Conservation (phyloP, 2,888 invertebrate species). For the Drosophila anomalata region DNA sequence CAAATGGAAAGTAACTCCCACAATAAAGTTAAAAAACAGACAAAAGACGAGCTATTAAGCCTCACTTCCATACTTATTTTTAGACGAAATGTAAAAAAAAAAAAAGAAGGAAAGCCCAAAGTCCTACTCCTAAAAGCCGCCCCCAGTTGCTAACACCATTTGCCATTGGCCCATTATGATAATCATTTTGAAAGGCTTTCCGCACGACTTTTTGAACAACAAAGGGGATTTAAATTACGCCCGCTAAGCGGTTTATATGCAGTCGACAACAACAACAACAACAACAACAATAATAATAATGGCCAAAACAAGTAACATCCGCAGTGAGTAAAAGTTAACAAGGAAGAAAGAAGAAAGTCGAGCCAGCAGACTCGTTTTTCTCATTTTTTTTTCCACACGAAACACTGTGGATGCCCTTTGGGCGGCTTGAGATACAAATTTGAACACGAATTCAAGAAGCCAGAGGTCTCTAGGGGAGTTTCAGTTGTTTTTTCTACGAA, state of each 20-base stretch:
- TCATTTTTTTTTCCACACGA: constrained; percentile 9
- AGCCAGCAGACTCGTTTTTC: neutral
- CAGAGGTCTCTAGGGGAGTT: too few species aligned
- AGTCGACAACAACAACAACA: constrained; percentile 26
- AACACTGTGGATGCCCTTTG: constrained; percentile 27
- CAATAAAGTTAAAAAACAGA: neutral
- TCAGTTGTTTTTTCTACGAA: too few species aligned
- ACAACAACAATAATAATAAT: constrained; percentile 14
- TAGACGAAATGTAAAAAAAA: neutral
- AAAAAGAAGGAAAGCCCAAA: neutral
- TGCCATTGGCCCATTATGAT: constrained; percentile 61
- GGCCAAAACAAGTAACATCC: constrained; percentile 36
- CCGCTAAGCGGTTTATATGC: constrained; percentile 74
- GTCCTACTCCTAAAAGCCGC: constrained; percentile 24
- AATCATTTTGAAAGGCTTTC: constrained; percentile 70
- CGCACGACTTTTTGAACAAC: constrained; percentile 69
- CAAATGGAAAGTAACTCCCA: neutral
- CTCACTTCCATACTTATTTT: neutral
- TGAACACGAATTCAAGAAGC: too few species aligned
- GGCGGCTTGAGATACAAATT: constrained; percentile 2
- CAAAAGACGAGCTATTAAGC: neutral
- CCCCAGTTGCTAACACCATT: constrained; percentile 46
- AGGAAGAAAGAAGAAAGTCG: constrained; percentile 50
- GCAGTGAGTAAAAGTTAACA: constrained; percentile 54
- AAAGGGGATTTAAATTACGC: constrained; percentile 77